Evolutionary conservation across 1,140 invertebrate species (phyloP), one percentile per base, ranked within the genome.

Genomic region (Portunus trituberculatus): DNA sequence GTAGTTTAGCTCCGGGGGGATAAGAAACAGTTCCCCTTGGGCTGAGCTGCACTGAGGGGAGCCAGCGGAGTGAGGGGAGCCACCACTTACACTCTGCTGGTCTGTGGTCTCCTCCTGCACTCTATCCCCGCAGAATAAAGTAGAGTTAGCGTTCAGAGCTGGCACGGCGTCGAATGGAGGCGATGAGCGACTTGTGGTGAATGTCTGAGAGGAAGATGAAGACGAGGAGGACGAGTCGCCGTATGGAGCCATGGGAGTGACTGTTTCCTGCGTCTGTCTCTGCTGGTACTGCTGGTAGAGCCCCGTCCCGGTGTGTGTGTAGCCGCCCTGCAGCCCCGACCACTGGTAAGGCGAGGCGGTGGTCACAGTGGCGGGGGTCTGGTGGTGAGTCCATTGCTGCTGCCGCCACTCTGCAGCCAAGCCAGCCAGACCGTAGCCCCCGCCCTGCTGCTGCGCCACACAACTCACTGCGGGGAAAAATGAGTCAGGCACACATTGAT

Each of bases 241-340:
- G 83, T 93, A 93, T 8, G 83, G 48, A 12, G 45, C 83, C 92
- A 93, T 93, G 20, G 92, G 92, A 0, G 92, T 93, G 83, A 87
- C 82, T 31, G 92, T 48, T 29, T 93, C 92, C 83, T 90, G 86
- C 12, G 87, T 52, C 6, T 48, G 82, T 12, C 93, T 86, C 31
- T 94, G 93, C 52, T 94, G 93, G 93, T 94, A 94, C 14, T 29
- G 52, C 25, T 94, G 93, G n/a, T 89, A 90, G 25, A 89, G 86
- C 12, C 86, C 93, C 6, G 87, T 20, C 31, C 87, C 83, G 0
- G 45, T 45, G 83, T 93, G 92, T n/a, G 92, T 29, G 48, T 93
- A 93, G 45, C 92, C 46, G 1, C 92, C 83, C 92, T 93, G 92
- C 16, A 89, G 59, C 2, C 86, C 93, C 28, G 86, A 45, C 93